Base-by-base conservation (phyloP, 2,888 invertebrate genomes). In the Campaea margaritaria region DNA sequence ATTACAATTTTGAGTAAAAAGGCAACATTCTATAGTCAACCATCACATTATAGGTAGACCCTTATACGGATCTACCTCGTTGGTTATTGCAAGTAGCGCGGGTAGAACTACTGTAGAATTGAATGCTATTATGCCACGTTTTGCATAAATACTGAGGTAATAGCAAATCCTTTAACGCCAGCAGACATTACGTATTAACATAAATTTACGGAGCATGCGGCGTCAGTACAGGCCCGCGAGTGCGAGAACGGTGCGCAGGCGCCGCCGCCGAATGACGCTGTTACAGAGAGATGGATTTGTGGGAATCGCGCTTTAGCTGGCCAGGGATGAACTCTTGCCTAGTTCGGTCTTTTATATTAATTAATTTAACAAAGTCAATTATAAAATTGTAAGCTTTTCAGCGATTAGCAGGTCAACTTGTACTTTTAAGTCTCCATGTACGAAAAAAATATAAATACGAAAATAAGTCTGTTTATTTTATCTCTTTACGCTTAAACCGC, bases 201-300 rank as follows among this genome's bases (percentile, higher is more conserved):
- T 57, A 53, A 51, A 64, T 60, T 56, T 57, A 59, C 50, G 41
- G 56, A 44, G 45, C 31, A 8, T 12, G 39, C 38, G 41, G 44
- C 45, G 46, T 42, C 45, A 10, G 31, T 31, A 31, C 10, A 3
- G 16, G 36, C 31, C 36, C 36, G 36, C 13, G n/a, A 43, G 43
- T 21, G 48, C 47, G 44, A 44, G 55, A 49, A 58, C 58, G 16
- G 43, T 60, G 62, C 62, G 64, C 62, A 62, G 68, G 72, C 72
- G 72, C 68, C 69, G 65, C 62, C 57, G 41, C 21, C 60, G 31
- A 67, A 60, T 60, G 68, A 64, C 65, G 64, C 48, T 59, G 64
- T 52, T 56, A 50, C 49, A 51, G 48, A 47, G 58, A 62, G 68
- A 70, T 66, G 67, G 67, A 70, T 70, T 70, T 70, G 70, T 70